Evolutionary conservation across 2,113 vertebrate species (phyloP), one percentile per base, ranked within the genome.

Genomic region (Cathartes aura): DNA sequence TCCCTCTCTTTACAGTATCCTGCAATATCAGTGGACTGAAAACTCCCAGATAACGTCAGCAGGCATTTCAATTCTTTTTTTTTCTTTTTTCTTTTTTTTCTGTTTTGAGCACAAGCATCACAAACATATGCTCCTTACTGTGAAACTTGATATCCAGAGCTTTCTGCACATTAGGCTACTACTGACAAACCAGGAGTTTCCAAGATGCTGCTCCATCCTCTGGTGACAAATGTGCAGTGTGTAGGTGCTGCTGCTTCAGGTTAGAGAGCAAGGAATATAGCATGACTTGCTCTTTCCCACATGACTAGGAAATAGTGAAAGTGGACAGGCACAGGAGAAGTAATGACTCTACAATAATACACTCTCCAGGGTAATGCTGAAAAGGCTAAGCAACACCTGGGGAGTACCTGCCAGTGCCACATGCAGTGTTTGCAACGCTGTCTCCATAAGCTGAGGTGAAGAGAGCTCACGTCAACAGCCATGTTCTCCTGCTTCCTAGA

Each of bases 391-490:
- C 11, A 34, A 13, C 60, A 52, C 27, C 66, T 59, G 34, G 63
- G 58, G 24, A 64, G 30, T 11, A 78, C 17, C 43, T 87, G 80
- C 68, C 47, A 26, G 40, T 5, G n/a, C 36, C 34, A 40, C 34
- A 3, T 0, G 6, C 21, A 34, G 23, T 6, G 10, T 58, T 48
- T 67, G 75, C 42, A 52, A 26, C 0, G 14, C 32, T 47, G 24
- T 12, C 23, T 23, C 11, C 1, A 1, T 14, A 55, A 56, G 15
- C 53, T 32, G 45, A 43, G 17, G 15, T 22, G 24, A 15, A 72
- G 40, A 38, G 67, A 38, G 34, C 59, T 92, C 89, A 11, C 1
- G 0, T 15, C 17, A n/a, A 10, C 27, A 82, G 29, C 29, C 63
- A 38, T 0, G 0, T 34, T 36, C 71, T 59, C 32, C 7, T 53